phyloP scores from a whole-genome alignment of 2,113 vertebrate genomes.

The Aix galericulata region DNA sequence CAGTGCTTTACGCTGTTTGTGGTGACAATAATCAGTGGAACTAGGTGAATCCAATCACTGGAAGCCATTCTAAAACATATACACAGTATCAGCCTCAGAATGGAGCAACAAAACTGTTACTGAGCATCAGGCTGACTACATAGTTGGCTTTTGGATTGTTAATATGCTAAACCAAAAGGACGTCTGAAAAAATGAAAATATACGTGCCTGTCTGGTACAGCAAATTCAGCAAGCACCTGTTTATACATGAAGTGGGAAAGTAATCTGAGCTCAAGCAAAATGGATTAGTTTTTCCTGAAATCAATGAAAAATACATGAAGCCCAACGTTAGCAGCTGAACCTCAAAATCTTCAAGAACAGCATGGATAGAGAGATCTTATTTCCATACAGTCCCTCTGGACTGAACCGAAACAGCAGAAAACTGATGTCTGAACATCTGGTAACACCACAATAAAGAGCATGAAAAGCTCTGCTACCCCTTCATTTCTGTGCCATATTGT shows the following conservation, averaged over 20 bases:
- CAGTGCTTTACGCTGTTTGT: not conserved
- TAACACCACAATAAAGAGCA: not conserved
- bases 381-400: not conserved
- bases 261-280: not conserved
- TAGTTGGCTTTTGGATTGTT: not conserved
- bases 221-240: not conserved
- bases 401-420: not conserved
- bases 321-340: not conserved
- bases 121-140: not conserved
- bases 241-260: not conserved
- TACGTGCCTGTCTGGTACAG: not conserved
- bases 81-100: not conserved
- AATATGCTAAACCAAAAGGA: not conserved
- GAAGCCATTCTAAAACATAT: not conserved
- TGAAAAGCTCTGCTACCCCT: not conserved
- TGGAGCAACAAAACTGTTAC: not conserved
- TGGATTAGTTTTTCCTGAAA: not conserved
- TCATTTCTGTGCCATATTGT: not conserved
- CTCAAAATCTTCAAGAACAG: conserved; percentile 5
- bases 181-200: not conserved
- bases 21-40: not conserved
- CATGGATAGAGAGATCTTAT: not conserved
- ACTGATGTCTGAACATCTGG: not conserved
- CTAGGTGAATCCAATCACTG: not conserved
- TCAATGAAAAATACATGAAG: not conserved